Evolutionary conservation across 37 sponge, comb jelly and placozoan species (phyloP), one percentile per base, ranked within the genome.

Genomic region (Aphrocallistes beatrix): DNA sequence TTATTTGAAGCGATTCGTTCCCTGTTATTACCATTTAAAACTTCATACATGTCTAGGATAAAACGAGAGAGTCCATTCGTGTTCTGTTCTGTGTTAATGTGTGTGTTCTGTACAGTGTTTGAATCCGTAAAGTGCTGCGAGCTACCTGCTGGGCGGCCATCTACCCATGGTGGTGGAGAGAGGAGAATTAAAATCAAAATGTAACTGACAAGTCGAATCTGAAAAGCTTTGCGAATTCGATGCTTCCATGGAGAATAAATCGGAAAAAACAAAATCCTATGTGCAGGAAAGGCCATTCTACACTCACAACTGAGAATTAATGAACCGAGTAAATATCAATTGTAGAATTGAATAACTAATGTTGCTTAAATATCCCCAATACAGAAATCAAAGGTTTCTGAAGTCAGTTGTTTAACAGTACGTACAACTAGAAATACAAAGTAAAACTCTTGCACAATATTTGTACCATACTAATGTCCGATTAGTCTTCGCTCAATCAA

Each of bases 11-110:
- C 21, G 3, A 60, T 13, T 6, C 28, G 75, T 32, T 3, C 3
- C n/a, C 21, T 60, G 75, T 21, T 32, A 60, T 60, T 60, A 60
- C 75, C 28, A 28, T 60, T 60, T 13, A 60, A 60, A 3, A 30
- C 75, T 60, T 60, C 75, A 28, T 60, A 60, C 75, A 60, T 60
- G 21, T 60, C 75, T 28, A 60, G n/a, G n/a, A 60, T 60, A 60
- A 60, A 60, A 25, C 21, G 75, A 28, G 75, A 60, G n/a, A 60
- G 17, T 19, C 75, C 75, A 60, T 13, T 21, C n/a, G 75, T 19
- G 25, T 21, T 8, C 3, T 3, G 25, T 60, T 60, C 75, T 25
- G 75, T 3, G 34, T 19, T 60, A 60, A 6, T 13, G 10, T 32
- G 25, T 32, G 75, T 60, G 75, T 60, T 6, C 34, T 19, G 8